These are phyloP conservation scores for Aphelinus atriplicis DNA, from an alignment of 1,140 invertebrate species.

Conservation along the genomic window DNA sequence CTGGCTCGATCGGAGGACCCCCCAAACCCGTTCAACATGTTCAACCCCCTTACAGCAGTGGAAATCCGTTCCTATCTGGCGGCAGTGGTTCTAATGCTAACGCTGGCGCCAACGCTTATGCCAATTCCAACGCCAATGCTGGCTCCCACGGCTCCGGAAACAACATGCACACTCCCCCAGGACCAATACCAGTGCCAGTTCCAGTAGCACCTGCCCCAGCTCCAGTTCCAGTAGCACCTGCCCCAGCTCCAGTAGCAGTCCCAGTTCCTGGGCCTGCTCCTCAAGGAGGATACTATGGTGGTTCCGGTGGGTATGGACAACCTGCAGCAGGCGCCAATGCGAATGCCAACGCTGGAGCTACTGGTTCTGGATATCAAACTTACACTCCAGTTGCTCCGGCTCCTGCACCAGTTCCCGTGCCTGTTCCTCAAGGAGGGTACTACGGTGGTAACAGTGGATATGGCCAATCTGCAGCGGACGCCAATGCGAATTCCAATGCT, in stretches of 20 bases:
- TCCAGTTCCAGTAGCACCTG: too few species aligned
- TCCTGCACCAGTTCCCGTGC: not conserved
- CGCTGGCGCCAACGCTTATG: constrained; percentile 42
- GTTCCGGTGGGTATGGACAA: constrained; percentile 7
- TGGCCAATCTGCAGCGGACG: not conserved
- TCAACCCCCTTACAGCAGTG: not conserved
- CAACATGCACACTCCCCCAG: too few species aligned
- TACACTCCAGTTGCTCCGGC: not conserved
- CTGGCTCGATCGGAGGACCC: constrained; percentile 13
- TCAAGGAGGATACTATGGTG: not conserved
- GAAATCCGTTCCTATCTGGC: constrained; percentile 41
- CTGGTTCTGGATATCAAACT: constrained; percentile 26
- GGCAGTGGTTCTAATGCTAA: not conserved
- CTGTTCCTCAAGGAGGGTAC: not conserved
- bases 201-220: too few species aligned
- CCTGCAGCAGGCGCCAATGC: constrained; percentile 18
- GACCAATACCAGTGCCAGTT: too few species aligned
- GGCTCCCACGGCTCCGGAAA: not conserved
- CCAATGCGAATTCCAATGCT: not conserved
- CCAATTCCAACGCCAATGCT: constrained; percentile 19
- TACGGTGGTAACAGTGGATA: not conserved
- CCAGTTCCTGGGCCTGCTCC: too few species aligned
- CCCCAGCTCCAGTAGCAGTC: too few species aligned
- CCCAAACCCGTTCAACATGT: not conserved
- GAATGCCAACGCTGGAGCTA: constrained; percentile 22